Percentiles rank a stretch among this genome's conserved stretches.
phyloP scores from a whole-genome alignment of 2,113 vertebrate genomes.

The Zingel zingel region DNA sequence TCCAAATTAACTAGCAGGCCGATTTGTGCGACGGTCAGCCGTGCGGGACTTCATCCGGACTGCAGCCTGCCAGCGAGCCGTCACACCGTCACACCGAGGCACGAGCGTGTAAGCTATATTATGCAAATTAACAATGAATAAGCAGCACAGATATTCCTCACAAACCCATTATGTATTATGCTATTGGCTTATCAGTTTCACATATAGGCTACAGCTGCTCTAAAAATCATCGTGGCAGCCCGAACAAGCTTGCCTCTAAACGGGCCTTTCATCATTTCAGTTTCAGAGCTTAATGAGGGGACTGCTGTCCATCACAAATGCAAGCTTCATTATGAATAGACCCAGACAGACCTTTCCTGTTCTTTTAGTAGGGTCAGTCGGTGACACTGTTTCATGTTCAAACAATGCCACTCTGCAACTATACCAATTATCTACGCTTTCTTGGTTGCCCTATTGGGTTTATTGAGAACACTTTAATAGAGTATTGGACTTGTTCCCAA shows the following conservation, averaged over 20 bases:
- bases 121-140: neutral
- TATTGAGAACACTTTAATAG: conserved; percentile 28
- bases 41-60: conserved; percentile 19
- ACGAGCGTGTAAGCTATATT: neutral
- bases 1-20: conserved; percentile 35
- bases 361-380: conserved; percentile 14
- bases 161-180: neutral
- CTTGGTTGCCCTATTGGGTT: conserved; percentile 33
- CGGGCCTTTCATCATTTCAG: neutral
- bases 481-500: conserved; percentile 6
- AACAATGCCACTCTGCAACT: conserved; percentile 6
- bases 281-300: neutral
- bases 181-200: neutral
- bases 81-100: neutral
- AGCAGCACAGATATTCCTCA: neutral
- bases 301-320: conserved; percentile 4
- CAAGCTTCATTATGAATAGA: conserved; percentile 6
- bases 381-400: conserved; percentile 19
- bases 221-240: neutral
- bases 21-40: neutral
- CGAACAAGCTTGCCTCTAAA: neutral
- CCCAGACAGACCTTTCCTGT: conserved; percentile 28
- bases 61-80: conserved; percentile 22
- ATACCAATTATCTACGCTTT: neutral
- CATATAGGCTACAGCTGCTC: neutral